phyloP scores from a whole-genome alignment of 2,797 vertebrate genomes.

The Myotis findleyi region DNA sequence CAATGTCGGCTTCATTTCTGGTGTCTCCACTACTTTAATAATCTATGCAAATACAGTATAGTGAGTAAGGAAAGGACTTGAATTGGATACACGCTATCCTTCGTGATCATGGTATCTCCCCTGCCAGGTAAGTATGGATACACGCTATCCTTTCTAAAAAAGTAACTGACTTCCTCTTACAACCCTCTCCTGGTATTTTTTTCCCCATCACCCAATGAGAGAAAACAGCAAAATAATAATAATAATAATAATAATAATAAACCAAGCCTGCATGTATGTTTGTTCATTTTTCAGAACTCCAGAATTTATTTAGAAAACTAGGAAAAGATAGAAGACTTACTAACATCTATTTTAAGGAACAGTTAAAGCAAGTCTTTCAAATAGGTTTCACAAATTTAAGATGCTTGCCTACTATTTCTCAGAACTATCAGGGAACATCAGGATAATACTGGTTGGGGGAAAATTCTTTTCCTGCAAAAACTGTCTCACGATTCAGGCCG shows the following conservation, averaged over 20 bases:
- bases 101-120: no score
- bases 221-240: constrained; percentile 1
- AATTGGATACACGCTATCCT: not conserved
- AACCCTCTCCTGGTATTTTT: not conserved
- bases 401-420: not conserved
- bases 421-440: not conserved
- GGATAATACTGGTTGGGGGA: not conserved
- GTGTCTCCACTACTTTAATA: not conserved
- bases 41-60: not conserved
- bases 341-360: constrained; percentile 8
- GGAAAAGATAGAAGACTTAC: not conserved
- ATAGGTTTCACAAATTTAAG: constrained; percentile 1
- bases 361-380: not conserved
- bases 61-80: not conserved
- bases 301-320: constrained; percentile 32
- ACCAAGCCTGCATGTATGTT: not conserved
- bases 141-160: not conserved
- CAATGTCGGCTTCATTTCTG: not conserved
- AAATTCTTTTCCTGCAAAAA: not conserved
- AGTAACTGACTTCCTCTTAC: not conserved
- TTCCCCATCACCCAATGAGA: not conserved
- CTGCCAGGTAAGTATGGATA: no score
- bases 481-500: not conserved
- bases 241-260: not conserved
- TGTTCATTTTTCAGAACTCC: not conserved